These are phyloP conservation scores for Xiphias gladius DNA, from an alignment of 2,113 vertebrate species.

Conservation along the genomic window DNA sequence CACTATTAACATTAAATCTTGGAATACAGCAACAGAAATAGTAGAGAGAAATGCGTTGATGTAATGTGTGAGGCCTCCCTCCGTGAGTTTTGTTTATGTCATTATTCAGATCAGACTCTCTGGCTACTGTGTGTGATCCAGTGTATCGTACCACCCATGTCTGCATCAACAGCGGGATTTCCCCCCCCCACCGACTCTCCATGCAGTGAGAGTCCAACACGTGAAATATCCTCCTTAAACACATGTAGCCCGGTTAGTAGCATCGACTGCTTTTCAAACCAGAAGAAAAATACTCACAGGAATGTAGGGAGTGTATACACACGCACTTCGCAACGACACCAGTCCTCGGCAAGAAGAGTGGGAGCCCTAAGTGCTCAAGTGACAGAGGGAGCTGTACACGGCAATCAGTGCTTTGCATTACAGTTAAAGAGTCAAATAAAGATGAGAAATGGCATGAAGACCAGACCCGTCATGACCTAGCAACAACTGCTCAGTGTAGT, in stretches of 20 bases:
- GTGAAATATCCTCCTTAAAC: neutral
- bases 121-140: too few species aligned
- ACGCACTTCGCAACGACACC: neutral
- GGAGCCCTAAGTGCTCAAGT: constrained; percentile 2
- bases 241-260: neutral
- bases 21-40: too few species aligned
- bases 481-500: neutral
- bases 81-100: too few species aligned
- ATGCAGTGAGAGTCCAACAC: neutral
- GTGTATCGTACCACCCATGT: too few species aligned
- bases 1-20: neutral
- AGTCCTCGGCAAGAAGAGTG: constrained; percentile 22
- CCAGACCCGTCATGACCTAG: neutral
- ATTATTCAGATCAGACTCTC: too few species aligned
- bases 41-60: neutral
- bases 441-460: constrained; percentile 6
- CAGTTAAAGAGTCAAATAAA: constrained; percentile 16
- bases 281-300: constrained; percentile 14
- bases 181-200: too few species aligned
- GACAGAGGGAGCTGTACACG: constrained; percentile 17
- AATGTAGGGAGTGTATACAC: neutral
- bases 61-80: too few species aligned
- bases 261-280: constrained; percentile 12
- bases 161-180: too few species aligned
- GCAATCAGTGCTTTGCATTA: constrained; percentile 8